phyloP scores from a whole-genome alignment of 2,797 vertebrate genomes.

The Gouania willdenowi region DNA sequence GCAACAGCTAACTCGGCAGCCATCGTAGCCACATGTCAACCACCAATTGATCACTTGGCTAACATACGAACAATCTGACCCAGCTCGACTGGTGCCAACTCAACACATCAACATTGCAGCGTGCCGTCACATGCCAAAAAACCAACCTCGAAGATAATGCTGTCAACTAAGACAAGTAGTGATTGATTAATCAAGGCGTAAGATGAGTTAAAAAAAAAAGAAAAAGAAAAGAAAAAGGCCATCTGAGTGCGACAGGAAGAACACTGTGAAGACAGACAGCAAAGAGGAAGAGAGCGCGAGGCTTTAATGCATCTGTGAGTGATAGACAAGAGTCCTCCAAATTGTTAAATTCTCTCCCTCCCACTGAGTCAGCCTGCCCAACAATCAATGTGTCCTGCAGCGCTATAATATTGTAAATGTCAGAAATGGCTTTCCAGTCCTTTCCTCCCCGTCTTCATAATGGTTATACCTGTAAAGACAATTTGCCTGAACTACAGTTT shows the following conservation, averaged over 20 bases:
- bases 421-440: constrained; percentile 18
- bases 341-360: constrained; percentile 62
- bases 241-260: constrained; percentile 38
- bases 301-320: constrained; percentile 56
- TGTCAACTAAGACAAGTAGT: background rate
- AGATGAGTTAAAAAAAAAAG: constrained; percentile 2
- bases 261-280: constrained; percentile 8
- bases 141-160: background rate
- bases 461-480: constrained; percentile 39
- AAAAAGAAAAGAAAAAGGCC: constrained; percentile 7
- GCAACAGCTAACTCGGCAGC: background rate
- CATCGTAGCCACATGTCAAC: background rate
- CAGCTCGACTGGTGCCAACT: background rate
- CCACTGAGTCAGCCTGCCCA: constrained; percentile 31
- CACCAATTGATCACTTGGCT: constrained; percentile 1
- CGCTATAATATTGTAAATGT: constrained; percentile 50
- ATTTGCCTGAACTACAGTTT: constrained; percentile 30
- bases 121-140: background rate
- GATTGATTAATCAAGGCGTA: background rate
- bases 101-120: background rate
- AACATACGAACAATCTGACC: background rate
- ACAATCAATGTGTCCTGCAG: constrained; percentile 35
- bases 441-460: constrained; percentile 22
- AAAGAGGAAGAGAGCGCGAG: constrained; percentile 25
- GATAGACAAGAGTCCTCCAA: constrained; percentile 68